Conservation (phyloP, 2,113 vertebrate genomes). For the Scomber colias region DNA sequence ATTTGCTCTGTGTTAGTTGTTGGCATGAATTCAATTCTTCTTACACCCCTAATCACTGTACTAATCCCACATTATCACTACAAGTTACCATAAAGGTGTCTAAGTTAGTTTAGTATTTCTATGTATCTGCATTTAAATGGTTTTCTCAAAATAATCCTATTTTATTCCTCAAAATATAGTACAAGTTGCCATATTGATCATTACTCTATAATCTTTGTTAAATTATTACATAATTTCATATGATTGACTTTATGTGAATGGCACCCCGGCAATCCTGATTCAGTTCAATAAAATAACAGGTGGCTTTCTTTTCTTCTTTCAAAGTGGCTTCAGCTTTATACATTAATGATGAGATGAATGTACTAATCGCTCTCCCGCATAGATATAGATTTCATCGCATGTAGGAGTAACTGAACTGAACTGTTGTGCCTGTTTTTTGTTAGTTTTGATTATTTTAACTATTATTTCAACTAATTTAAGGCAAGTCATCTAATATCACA, state of each 20-base stretch:
- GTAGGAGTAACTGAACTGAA: conserved; percentile 12
- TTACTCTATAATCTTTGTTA: not conserved
- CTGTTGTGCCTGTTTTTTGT: not conserved
- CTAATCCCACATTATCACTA: not conserved
- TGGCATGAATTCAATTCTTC: not conserved
- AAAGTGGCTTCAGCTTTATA: conserved; percentile 44
- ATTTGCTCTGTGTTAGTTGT: conserved; percentile 1
- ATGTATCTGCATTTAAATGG: not conserved
- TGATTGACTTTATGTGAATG: not conserved
- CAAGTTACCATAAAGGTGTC: not conserved
- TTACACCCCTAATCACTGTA: not conserved
- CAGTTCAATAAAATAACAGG: conserved; percentile 50
- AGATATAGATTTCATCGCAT: conserved; percentile 67
- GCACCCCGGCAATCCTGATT: not conserved
- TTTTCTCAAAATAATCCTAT: not conserved
- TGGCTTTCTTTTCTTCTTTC: conserved; percentile 40
- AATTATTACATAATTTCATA: not conserved
- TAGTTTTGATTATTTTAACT: not conserved
- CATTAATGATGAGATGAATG: conserved; percentile 70
- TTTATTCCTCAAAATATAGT: not conserved
- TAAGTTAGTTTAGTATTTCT: not conserved
- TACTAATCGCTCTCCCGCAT: conserved; percentile 52
- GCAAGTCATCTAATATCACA: not conserved
- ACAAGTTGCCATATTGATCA: not conserved
- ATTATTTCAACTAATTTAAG: not conserved